Evolutionary conservation across 2,888 invertebrate genomes (phyloP).

Genomic region (Brenthis daphne): DNA sequence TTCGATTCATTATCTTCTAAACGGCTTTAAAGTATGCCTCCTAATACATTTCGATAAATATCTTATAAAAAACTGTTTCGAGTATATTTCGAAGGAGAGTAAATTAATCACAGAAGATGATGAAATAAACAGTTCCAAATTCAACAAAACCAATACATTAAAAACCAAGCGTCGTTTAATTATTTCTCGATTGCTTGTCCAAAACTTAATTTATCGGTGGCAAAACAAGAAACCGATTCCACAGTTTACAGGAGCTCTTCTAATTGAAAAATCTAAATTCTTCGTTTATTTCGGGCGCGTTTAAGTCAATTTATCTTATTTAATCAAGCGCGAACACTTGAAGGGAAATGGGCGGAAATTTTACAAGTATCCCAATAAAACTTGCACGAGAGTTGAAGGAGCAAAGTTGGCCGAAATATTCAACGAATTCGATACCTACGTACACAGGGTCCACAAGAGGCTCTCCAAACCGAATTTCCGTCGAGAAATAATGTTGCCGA

Average conservation of each 20-base stretch:
- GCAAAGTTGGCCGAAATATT: conserved; percentile 68
- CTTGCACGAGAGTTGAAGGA: conserved; percentile 67
- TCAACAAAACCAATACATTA: conserved; percentile 26
- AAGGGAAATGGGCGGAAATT: conserved; percentile 74
- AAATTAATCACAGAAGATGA: neutral
- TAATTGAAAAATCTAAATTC: conserved; percentile 54
- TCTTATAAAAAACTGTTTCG: no score
- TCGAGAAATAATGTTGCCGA: conserved; percentile 30
- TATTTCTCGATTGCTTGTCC: conserved; percentile 46
- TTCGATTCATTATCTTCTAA: no score
- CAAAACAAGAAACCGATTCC: conserved; percentile 48
- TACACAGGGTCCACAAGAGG: conserved; percentile 38
- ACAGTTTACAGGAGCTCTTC: conserved; percentile 42
- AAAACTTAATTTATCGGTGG: conserved; percentile 46
- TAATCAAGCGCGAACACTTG: conserved; percentile 77
- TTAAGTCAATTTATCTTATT: conserved; percentile 79
- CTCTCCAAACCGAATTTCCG: conserved; percentile 32
- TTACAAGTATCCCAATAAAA: conserved; percentile 82
- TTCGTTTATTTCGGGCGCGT: conserved; percentile 52
- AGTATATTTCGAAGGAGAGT: neutral
- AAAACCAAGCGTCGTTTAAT: conserved; percentile 41
- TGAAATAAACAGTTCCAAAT: conserved; percentile 3
- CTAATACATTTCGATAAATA: no score
- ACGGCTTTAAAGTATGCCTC: no score
- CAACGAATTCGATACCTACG: conserved; percentile 67